These are phyloP conservation scores for Frankliniella fusca DNA, from an alignment of 2,888 invertebrate species.

Conservation along the genomic window DNA sequence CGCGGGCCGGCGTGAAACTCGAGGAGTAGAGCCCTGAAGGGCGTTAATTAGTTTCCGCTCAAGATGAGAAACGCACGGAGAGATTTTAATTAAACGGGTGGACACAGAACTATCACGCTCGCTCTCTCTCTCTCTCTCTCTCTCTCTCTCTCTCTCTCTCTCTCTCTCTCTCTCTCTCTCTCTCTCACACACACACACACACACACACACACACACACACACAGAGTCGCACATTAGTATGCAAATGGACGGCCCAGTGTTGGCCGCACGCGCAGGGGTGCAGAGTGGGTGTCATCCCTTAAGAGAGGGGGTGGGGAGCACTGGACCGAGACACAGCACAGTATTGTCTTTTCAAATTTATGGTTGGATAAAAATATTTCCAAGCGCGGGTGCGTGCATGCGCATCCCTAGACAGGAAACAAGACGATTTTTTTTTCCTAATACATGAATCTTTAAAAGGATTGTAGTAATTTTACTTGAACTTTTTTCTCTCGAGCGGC, in stretches of 20 bases:
- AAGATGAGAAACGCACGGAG: neutral
- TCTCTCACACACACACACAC: constrained; percentile 9
- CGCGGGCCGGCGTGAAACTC: neutral
- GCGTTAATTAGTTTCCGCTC: neutral
- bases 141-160: neutral
- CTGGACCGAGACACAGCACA: constrained; percentile 5
- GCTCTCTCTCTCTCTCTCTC: neutral
- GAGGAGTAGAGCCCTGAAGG: neutral
- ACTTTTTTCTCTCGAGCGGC: too few species aligned
- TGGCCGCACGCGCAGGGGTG: neutral
- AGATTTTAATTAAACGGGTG: neutral
- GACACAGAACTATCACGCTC: neutral
- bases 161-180: neutral
- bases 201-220: neutral
- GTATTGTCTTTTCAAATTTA: constrained; percentile 7
- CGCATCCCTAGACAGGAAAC: neutral
- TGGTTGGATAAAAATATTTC: neutral
- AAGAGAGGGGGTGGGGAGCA: neutral
- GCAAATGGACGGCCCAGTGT: constrained; percentile 11
- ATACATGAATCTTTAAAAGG: too few species aligned
- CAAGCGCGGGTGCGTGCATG: neutral
- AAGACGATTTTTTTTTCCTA: too few species aligned
- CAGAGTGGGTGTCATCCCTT: neutral
- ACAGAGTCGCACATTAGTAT: neutral
- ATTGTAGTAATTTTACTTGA: too few species aligned